A percentile compares a stretch with the other conserved stretches of the same genome.
Evolutionary conservation across 1,140 invertebrate genomes (phyloP).

Genomic region (Polyergus mexicanus): DNA sequence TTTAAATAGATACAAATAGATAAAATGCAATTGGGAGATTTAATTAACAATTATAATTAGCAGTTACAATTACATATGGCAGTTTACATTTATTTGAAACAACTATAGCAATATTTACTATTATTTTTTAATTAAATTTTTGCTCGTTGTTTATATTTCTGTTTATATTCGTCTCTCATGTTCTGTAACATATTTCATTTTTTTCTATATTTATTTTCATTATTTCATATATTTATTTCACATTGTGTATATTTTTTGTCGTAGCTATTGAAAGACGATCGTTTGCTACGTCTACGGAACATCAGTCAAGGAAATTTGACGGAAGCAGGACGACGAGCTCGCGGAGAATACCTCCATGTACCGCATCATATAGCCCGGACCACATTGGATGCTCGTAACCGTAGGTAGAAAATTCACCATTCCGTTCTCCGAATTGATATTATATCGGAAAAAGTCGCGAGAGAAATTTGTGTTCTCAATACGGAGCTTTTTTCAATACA

Average conservation of each 20-base stretch:
- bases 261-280: slow-evolving; percentile 83
- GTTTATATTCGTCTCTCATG: neutral
- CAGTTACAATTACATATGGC: neutral
- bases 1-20: neutral
- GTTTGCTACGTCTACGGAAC: slow-evolving; percentile 76
- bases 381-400: slow-evolving; percentile 83
- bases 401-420: slow-evolving; percentile 76
- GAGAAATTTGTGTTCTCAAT: slow-evolving; percentile 13
- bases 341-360: slow-evolving; percentile 84
- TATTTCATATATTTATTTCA: neutral
- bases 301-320: slow-evolving; percentile 82
- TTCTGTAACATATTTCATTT: neutral
- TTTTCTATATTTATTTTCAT: neutral
- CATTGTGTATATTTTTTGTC: slow-evolving; percentile 51
- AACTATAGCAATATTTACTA: slow-evolving; percentile 6
- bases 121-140: slow-evolving; percentile 50
- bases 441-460: slow-evolving; percentile 39
- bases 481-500: slow-evolving; percentile 40
- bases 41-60: neutral
- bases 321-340: slow-evolving; percentile 81
- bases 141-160: neutral
- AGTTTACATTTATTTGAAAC: neutral
- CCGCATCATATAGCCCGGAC: slow-evolving; percentile 82
- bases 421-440: slow-evolving; percentile 40
- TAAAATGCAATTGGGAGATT: neutral